phyloP scores from a whole-genome alignment of 2,797 vertebrate genomes.

The Molossus molossus region DNA sequence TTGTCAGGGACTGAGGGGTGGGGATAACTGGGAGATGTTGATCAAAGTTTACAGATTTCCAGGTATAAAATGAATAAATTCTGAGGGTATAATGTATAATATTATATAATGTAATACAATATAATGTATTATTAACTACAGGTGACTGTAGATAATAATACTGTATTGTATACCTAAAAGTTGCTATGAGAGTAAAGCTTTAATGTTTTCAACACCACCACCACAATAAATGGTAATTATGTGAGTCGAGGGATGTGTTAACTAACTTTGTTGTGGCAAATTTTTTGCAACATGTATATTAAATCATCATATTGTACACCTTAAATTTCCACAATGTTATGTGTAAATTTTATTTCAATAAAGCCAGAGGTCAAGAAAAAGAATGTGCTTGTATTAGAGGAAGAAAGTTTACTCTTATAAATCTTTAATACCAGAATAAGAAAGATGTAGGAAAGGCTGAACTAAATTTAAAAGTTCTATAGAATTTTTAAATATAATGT shows the following conservation, averaged over 20 bases:
- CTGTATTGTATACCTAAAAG: background rate
- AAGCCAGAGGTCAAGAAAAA: background rate
- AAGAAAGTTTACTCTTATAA: background rate
- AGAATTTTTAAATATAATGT: constrained; percentile 9
- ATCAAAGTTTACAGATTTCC: background rate
- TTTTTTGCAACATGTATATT: too few relatives aligned
- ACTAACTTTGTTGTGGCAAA: too few relatives aligned
- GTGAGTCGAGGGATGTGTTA: too few relatives aligned
- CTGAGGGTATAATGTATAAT: background rate
- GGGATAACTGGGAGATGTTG: background rate
- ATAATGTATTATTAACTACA: too few relatives aligned
- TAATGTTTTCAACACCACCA: too few relatives aligned
- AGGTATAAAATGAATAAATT: background rate
- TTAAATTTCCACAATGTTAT: too few relatives aligned
- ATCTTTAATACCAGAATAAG: constrained; percentile 44
- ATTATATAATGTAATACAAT: background rate
- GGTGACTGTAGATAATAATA: background rate
- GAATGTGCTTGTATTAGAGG: background rate
- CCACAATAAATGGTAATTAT: too few relatives aligned
- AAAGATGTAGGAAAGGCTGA: background rate
- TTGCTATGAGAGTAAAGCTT: too few relatives aligned
- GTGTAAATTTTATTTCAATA: background rate
- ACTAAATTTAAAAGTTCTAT: background rate
- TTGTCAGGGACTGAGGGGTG: background rate
- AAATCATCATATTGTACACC: too few relatives aligned